Percentiles rank a stretch among this genome's conserved stretches.
phyloP scores from a whole-genome alignment of 2,797 vertebrate genomes.

The Pampus argenteus region DNA sequence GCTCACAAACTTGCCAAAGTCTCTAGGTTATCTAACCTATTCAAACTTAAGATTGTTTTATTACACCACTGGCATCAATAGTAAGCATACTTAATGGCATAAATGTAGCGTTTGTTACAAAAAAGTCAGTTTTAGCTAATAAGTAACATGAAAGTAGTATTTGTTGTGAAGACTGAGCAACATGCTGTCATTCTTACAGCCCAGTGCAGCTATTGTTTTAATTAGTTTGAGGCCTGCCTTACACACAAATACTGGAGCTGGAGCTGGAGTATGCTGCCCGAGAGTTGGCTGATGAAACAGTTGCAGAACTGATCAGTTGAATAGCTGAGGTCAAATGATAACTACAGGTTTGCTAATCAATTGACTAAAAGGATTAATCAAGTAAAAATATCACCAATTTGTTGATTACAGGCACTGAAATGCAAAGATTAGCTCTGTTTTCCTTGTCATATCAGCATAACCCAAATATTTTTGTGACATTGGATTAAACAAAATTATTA shows the following conservation, averaged over 20 bases:
- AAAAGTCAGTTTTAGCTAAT: not conserved
- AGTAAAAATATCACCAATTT: not conserved
- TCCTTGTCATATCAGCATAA: constrained; percentile 6
- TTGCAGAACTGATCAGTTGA: not conserved
- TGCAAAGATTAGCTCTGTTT: not conserved
- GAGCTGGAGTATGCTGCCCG: not conserved
- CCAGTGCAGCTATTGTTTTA: not conserved
- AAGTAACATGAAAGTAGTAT: not conserved
- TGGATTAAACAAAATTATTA: not conserved
- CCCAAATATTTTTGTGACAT: not conserved
- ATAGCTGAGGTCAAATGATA: not conserved
- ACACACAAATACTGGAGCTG: not conserved
- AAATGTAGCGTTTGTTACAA: not conserved
- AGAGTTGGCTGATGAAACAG: not conserved
- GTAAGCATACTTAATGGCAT: not conserved
- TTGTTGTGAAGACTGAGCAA: not conserved
- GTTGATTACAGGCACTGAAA: not conserved
- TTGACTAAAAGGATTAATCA: not conserved
- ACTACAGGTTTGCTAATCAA: not conserved
- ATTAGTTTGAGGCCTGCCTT: not conserved
- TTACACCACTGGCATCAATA: not conserved
- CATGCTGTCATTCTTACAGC: not conserved
- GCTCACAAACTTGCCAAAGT: not conserved
- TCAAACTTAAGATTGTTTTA: not conserved
- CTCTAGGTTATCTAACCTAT: not conserved